Evolutionary conservation across 1,140 invertebrate genomes (phyloP).

Genomic region (Drosophila tani): DNA sequence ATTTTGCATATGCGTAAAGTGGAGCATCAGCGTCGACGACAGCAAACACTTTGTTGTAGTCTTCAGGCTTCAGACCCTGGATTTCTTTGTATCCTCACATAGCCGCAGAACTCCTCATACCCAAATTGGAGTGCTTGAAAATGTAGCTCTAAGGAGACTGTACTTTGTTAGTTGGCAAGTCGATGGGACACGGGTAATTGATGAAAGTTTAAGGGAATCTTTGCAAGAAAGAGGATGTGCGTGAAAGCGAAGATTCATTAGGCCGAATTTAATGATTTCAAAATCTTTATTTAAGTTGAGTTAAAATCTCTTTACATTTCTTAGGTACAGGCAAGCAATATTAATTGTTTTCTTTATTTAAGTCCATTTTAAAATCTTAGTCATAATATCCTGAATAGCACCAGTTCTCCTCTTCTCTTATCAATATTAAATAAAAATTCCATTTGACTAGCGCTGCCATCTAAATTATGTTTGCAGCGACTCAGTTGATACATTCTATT

Average conservation of each 20-base stretch:
- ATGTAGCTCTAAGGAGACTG: slow-evolving; percentile 18
- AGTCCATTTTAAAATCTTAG: neutral
- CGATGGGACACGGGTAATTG: slow-evolving; percentile 15
- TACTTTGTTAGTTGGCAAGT: slow-evolving; percentile 31
- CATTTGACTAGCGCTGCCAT: neutral
- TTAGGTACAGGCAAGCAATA: too few species aligned
- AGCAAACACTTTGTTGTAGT: slow-evolving; percentile 63
- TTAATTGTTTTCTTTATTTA: too few species aligned
- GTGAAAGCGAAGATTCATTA: neutral
- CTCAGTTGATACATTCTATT: slow-evolving; percentile 22
- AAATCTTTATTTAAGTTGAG: too few species aligned
- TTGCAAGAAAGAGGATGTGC: too few species aligned
- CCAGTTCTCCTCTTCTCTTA: neutral
- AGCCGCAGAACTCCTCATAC: slow-evolving; percentile 21
- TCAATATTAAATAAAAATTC: slow-evolving; percentile 29
- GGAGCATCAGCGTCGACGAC: slow-evolving; percentile 56
- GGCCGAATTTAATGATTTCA: too few species aligned
- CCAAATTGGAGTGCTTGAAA: slow-evolving; percentile 35
- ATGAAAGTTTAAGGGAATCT: neutral
- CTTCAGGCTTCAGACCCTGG: slow-evolving; percentile 27
- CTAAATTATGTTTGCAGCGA: slow-evolving; percentile 36
- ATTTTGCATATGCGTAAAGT: slow-evolving; percentile 80
- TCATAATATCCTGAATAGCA: neutral
- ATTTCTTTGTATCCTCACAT: slow-evolving; percentile 15
- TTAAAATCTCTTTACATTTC: too few species aligned